Evolutionary conservation across 35 echinoderm and acorn worm genomes (phyloP).

Genomic region (Amphiura filiformis): DNA sequence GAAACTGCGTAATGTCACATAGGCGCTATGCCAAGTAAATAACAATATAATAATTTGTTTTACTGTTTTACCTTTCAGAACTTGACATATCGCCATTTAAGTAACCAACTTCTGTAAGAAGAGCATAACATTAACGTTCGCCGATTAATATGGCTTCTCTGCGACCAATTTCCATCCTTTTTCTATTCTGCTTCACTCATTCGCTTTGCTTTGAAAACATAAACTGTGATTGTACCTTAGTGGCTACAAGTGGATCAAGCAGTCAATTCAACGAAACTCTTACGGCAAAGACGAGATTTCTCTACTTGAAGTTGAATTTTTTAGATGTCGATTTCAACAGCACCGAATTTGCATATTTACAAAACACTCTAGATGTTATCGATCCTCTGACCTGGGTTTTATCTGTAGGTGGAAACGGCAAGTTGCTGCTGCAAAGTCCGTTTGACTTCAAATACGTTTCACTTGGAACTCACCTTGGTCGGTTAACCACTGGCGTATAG

Average conservation of each 20-base stretch:
- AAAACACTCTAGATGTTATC: not conserved
- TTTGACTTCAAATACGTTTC: not conserved
- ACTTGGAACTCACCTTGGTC: too few relatives aligned
- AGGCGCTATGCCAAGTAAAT: too few relatives aligned
- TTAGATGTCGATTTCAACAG: not conserved
- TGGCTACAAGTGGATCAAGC: not conserved
- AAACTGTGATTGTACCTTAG: not conserved
- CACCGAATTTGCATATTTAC: not conserved
- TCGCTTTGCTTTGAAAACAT: not conserved
- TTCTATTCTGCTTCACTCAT: not conserved
- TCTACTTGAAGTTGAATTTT: not conserved
- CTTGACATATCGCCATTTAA: too few relatives aligned
- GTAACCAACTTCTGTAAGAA: too few relatives aligned
- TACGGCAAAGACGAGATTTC: not conserved
- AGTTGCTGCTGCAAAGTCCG: not conserved
- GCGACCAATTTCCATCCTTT: too few relatives aligned
- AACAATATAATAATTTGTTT: too few relatives aligned
- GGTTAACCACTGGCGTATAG: too few relatives aligned
- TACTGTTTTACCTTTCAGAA: too few relatives aligned
- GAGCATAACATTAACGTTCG: too few relatives aligned
- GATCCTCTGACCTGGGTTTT: not conserved
- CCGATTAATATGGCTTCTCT: too few relatives aligned
- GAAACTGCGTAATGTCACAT: too few relatives aligned
- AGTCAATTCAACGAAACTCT: not conserved
- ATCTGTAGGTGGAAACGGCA: not conserved